Evolutionary conservation across 2,888 invertebrate genomes (phyloP).

Genomic region (Panopea generosa): DNA sequence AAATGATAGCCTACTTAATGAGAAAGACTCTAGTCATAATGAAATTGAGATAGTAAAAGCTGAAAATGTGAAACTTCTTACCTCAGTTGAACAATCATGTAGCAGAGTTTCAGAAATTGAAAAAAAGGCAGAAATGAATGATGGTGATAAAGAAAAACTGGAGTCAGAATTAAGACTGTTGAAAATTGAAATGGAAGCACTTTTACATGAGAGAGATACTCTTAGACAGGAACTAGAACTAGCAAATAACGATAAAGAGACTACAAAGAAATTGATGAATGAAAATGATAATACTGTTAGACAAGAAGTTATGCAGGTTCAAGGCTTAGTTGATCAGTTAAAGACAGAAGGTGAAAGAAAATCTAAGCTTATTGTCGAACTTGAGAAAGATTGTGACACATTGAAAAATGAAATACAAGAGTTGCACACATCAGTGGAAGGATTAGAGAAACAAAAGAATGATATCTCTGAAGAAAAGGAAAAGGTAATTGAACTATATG

Average conservation of each 20-base stretch:
- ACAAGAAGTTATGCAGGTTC: background rate
- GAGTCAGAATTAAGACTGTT: constrained; percentile 29
- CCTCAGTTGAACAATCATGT: constrained; percentile 17
- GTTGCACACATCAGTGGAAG: too few species aligned
- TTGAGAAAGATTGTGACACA: constrained; percentile 12
- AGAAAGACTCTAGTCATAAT: constrained; percentile 14
- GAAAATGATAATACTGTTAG: background rate
- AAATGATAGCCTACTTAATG: constrained; percentile 39
- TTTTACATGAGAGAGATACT: constrained; percentile 4
- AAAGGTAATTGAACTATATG: too few species aligned
- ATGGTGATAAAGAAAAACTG: constrained; percentile 25
- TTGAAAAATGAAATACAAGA: constrained; percentile 10
- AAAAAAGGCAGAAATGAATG: constrained; percentile 17
- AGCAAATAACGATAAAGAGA: constrained; percentile 9
- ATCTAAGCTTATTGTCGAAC: constrained; percentile 2
- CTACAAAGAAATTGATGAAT: background rate
- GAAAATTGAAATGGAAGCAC: constrained; percentile 28
- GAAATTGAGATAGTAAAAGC: constrained; percentile 49
- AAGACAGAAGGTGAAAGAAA: background rate
- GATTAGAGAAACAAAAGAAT: too few species aligned
- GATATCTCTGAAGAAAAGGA: too few species aligned
- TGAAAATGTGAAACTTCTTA: constrained; percentile 34
- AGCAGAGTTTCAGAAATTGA: constrained; percentile 37
- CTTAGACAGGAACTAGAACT: constrained; percentile 10
- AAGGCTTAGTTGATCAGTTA: background rate